These are phyloP conservation scores for Carposina sasakii DNA, from an alignment of 1,140 invertebrate genomes.

Conservation along the genomic window DNA sequence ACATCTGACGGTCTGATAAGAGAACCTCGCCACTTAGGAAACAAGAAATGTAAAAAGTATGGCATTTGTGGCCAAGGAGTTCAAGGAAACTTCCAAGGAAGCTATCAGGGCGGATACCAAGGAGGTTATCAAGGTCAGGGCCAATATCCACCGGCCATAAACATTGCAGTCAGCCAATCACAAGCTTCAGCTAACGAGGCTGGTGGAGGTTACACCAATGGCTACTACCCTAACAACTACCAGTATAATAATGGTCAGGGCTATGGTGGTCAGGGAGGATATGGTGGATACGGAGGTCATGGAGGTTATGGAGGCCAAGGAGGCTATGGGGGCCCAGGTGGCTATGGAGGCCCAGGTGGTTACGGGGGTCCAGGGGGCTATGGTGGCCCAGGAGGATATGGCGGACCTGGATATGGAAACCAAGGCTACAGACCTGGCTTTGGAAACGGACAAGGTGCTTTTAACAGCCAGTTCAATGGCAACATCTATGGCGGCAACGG, in stretches of 20 bases:
- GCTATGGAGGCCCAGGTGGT: slow-evolving; percentile 2
- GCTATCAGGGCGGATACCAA: slow-evolving; percentile 21
- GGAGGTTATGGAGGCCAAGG: background rate
- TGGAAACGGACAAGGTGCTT: slow-evolving; percentile 37
- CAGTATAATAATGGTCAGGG: slow-evolving; percentile 39
- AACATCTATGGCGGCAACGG: slow-evolving; percentile 37
- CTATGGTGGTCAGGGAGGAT: background rate
- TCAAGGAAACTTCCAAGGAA: slow-evolving; percentile 27
- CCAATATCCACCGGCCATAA: slow-evolving; percentile 41
- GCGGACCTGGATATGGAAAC: slow-evolving; percentile 1
- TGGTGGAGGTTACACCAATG: slow-evolving; percentile 37
- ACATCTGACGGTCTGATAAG: slow-evolving; percentile 11
- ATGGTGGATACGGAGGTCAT: background rate
- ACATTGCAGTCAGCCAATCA: slow-evolving; percentile 61
- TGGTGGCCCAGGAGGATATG: slow-evolving; percentile 7
- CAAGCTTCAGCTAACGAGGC: slow-evolving; percentile 50
- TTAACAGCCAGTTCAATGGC: slow-evolving; percentile 56
- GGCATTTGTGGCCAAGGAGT: slow-evolving; percentile 36
- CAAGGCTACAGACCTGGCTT: slow-evolving; percentile 27
- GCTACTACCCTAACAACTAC: slow-evolving; percentile 49
- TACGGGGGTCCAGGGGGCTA: slow-evolving; percentile 8
- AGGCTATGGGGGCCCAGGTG: background rate
- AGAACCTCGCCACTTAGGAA: slow-evolving; percentile 28
- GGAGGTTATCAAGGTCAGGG: slow-evolving; percentile 28
- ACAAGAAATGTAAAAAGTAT: slow-evolving; percentile 38